phyloP scores from a whole-genome alignment of 2,888 invertebrate species.

The Epistrophe grossulariae region DNA sequence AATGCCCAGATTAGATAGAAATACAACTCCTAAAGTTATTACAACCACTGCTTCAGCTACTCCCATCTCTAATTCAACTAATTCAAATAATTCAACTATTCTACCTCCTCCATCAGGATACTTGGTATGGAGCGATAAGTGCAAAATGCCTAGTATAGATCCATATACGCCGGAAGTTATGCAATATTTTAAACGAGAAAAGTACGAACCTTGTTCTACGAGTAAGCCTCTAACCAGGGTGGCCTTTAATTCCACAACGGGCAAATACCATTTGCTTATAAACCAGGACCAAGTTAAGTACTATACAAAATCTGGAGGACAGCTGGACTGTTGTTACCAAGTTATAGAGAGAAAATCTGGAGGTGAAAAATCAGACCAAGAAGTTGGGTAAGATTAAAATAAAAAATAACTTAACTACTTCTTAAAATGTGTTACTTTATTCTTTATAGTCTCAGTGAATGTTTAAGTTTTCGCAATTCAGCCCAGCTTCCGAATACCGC shows the following conservation, averaged over 20 bases:
- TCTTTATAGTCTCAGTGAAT: conserved; percentile 80
- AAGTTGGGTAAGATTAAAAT: conserved; percentile 78
- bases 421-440: background rate
- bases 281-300: conserved; percentile 78
- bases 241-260: conserved; percentile 77
- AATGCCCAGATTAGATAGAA: conserved; percentile 58
- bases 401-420: background rate
- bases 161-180: conserved; percentile 86
- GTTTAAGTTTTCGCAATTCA: conserved; percentile 84
- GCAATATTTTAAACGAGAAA: conserved; percentile 85
- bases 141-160: conserved; percentile 87
- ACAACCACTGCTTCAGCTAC: conserved; percentile 40
- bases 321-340: conserved; percentile 82
- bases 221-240: conserved; percentile 80
- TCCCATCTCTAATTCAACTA: conserved; percentile 52
- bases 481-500: conserved; percentile 81
- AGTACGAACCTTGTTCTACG: conserved; percentile 85
- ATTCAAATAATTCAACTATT: conserved; percentile 72
- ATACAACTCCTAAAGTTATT: conserved; percentile 51
- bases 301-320: conserved; percentile 77
- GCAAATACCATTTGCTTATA: conserved; percentile 80
- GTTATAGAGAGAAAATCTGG: conserved; percentile 79
- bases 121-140: conserved; percentile 86
- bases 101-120: conserved; percentile 80
- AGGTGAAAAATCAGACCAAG: conserved; percentile 79